Evolutionary conservation across 2,888 invertebrate genomes (phyloP).

Genomic region (Temnothorax ravouxi): DNA sequence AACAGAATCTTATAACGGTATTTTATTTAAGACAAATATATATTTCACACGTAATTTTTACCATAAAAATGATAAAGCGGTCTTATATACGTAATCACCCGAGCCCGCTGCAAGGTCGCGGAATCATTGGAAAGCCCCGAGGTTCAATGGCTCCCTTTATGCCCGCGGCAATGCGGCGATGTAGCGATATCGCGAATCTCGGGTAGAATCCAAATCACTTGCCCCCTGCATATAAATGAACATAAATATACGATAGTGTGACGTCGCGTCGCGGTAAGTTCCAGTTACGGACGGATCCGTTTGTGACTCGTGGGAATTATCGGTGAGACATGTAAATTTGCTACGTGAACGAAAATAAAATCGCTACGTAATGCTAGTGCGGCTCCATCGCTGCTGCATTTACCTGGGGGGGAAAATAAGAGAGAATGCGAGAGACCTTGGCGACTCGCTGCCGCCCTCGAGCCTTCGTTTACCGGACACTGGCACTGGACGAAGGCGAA

Average conservation of each 20-base stretch:
- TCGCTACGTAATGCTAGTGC: not conserved
- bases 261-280: too few species aligned
- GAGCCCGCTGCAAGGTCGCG: not conserved
- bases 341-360: not conserved
- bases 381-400: not conserved
- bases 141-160: not conserved
- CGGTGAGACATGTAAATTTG: not conserved
- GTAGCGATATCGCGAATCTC: conserved; percentile 1
- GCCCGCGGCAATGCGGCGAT: too few species aligned
- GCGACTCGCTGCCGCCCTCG: conserved; percentile 2
- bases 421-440: conserved; percentile 28
- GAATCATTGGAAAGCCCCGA: not conserved
- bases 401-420: not conserved
- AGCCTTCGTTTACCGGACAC: not conserved
- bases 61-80: not conserved
- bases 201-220: not conserved
- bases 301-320: not conserved
- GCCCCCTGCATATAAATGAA: not conserved
- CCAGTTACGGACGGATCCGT: too few species aligned
- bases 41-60: not conserved
- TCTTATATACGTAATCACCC: not conserved
- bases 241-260: not conserved
- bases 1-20: not conserved
- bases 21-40: not conserved
- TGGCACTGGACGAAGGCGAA: conserved; percentile 5